These are phyloP conservation scores for Masnerella sp. DNA, from an alignment of 2,888 invertebrate genomes.

Conservation along the genomic window DNA sequence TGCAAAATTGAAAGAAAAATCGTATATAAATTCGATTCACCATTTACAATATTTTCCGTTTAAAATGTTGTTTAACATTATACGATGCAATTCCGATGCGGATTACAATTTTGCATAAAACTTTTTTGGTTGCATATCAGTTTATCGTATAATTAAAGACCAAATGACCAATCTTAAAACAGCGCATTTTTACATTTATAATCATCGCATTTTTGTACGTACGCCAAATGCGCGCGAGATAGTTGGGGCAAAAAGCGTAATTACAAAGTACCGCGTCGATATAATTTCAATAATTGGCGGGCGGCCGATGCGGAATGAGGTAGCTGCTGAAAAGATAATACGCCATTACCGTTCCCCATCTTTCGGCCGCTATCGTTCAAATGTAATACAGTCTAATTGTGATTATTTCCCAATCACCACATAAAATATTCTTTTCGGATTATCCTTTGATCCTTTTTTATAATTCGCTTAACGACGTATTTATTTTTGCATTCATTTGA, in stretches of 20 bases:
- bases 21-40: no score
- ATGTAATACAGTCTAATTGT: conserved; percentile 53
- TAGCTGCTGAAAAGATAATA: conserved; percentile 60
- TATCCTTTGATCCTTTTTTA: conserved; percentile 24
- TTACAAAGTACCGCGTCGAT: conserved; percentile 51
- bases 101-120: not conserved
- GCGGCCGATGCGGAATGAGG: conserved; percentile 50
- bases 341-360: conserved; percentile 54
- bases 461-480: no score
- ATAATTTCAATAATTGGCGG: conserved; percentile 59
- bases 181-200: conserved; percentile 46
- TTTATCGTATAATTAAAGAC: conserved; percentile 47
- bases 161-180: conserved; percentile 39
- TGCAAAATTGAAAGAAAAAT: no score
- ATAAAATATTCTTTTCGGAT: conserved; percentile 36
- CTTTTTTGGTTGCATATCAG: not conserved
- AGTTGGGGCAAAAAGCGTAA: conserved; percentile 53
- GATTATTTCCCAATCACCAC: conserved; percentile 48
- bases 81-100: no score
- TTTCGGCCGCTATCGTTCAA: conserved; percentile 50
- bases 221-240: conserved; percentile 27
- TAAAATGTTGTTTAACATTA: no score
- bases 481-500: not conserved
- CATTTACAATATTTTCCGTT: no score
- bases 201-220: conserved; percentile 36